phyloP scores from a whole-genome alignment of 2,888 invertebrate species.

The Bombylius discolor region DNA sequence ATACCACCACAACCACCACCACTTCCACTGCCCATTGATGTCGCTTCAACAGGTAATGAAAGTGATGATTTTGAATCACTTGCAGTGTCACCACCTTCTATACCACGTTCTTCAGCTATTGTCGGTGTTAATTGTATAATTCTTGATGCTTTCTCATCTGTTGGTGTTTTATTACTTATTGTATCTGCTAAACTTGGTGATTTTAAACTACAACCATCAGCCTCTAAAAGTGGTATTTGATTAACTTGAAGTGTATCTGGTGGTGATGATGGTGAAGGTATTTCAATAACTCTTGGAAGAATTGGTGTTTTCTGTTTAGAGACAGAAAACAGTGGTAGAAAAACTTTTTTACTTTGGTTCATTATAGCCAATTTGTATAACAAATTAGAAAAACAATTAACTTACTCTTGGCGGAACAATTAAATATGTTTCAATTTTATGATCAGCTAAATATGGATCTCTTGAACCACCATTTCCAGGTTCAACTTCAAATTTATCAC shows the following conservation, averaged over 20 bases:
- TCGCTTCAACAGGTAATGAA: conserved; percentile 23
- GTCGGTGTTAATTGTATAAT: conserved; percentile 19
- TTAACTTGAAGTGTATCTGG: conserved; percentile 8
- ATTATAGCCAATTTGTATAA: neutral
- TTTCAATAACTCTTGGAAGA: conserved; percentile 15
- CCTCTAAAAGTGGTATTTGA: conserved; percentile 11
- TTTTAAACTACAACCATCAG: conserved; percentile 5
- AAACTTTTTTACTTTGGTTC: no score
- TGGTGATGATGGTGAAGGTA: conserved; percentile 11
- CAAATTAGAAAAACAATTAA: neutral
- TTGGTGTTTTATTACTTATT: conserved; percentile 9
- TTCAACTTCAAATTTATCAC: conserved; percentile 72
- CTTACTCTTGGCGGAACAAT: conserved; percentile 72
- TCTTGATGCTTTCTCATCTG: conserved; percentile 11
- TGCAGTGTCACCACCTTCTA: conserved; percentile 1
- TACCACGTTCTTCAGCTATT: conserved; percentile 17
- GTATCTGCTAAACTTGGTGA: conserved; percentile 11
- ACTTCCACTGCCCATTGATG: conserved; percentile 23
- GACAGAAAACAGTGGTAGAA: no score
- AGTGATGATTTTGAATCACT: conserved; percentile 25
- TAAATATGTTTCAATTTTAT: conserved; percentile 77
- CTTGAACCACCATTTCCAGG: conserved; percentile 70
- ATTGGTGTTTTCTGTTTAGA: conserved; percentile 10
- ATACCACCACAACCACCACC: conserved; percentile 6
- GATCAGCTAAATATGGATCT: conserved; percentile 73